Percentiles rank a stretch among this genome's conserved stretches.
Evolutionary conservation across 2,113 vertebrate genomes (phyloP).

Genomic region (Chaenocephalus aceratus): DNA sequence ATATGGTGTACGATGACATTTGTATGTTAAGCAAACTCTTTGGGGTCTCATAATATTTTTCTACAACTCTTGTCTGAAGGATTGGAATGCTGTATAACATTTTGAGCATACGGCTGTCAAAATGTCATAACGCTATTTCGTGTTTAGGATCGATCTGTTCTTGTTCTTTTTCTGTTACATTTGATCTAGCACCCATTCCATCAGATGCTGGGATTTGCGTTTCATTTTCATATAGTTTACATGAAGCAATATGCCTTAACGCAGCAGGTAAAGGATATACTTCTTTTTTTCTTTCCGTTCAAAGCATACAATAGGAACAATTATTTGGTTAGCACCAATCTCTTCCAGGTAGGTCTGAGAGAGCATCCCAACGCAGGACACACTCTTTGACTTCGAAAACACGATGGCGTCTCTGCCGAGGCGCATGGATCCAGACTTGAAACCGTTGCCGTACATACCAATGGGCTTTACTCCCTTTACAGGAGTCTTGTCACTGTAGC

Average conservation of each 20-base stretch:
- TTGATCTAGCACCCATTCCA: too few species aligned
- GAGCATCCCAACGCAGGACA: slow-evolving; percentile 91
- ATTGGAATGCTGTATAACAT: too few species aligned
- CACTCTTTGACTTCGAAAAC: slow-evolving; percentile 89
- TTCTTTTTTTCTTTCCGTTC: slow-evolving; percentile 49
- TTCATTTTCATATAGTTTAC: too few species aligned
- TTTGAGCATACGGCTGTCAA: too few species aligned
- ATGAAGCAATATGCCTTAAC: background rate
- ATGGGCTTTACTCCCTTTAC: slow-evolving; percentile 88
- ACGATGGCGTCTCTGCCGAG: slow-evolving; percentile 94
- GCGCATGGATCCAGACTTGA: slow-evolving; percentile 98
- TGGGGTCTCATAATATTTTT: too few species aligned
- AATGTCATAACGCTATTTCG: too few species aligned
- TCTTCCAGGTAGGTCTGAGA: slow-evolving; percentile 92
- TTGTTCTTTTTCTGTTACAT: too few species aligned
- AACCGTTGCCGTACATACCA: slow-evolving; percentile 96
- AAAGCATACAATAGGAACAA: slow-evolving; percentile 89
- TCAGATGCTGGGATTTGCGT: too few species aligned
- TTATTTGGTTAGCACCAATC: slow-evolving; percentile 88
- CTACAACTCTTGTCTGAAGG: background rate
- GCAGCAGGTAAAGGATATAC: slow-evolving; percentile 89
- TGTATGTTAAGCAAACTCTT: background rate
- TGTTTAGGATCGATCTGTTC: too few species aligned
- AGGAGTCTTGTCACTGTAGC: slow-evolving; percentile 94
- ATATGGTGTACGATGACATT: background rate